These are phyloP conservation scores for Danio aesculapii DNA, from an alignment of 2,797 vertebrate genomes.

Conservation along the genomic window DNA sequence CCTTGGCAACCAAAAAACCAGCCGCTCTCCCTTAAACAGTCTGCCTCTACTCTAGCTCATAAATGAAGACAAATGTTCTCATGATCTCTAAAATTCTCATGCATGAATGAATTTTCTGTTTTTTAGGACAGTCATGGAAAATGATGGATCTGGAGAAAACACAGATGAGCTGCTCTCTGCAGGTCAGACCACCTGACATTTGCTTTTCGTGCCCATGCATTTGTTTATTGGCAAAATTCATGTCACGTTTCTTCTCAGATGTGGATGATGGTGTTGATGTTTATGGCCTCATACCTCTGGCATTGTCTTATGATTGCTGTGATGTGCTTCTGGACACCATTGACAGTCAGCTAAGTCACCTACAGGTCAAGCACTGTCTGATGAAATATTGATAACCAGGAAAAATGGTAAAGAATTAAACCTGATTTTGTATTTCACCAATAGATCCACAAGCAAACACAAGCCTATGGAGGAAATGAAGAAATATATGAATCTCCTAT, in stretches of 20 bases:
- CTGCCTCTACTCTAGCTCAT: background rate
- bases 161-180: slow-evolving; percentile 64
- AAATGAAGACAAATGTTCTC: background rate
- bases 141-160: slow-evolving; percentile 55
- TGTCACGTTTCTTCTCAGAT: slow-evolving; percentile 60
- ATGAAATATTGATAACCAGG: background rate
- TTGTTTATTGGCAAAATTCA: background rate
- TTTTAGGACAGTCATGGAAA: slow-evolving; percentile 66
- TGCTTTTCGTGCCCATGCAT: background rate
- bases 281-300: background rate
- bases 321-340: slow-evolving; percentile 73
- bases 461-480: slow-evolving; percentile 25
- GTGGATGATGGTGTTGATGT: slow-evolving; percentile 21
- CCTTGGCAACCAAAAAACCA: slow-evolving; percentile 72
- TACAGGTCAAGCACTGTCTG: slow-evolving; percentile 70
- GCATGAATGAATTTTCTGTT: slow-evolving; percentile 36
- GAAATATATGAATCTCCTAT: slow-evolving; percentile 38
- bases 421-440: slow-evolving; percentile 17
- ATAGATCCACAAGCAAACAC: slow-evolving; percentile 65
- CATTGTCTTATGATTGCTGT: slow-evolving; percentile 62
- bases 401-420: background rate
- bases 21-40: slow-evolving; percentile 46
- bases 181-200: slow-evolving; percentile 61
- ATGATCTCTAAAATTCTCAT: background rate
- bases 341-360: slow-evolving; percentile 68